Evolutionary conservation across 2,888 invertebrate species (phyloP), one percentile per base, ranked within the genome.

Genomic region (Drosophila trichaetosa): DNA sequence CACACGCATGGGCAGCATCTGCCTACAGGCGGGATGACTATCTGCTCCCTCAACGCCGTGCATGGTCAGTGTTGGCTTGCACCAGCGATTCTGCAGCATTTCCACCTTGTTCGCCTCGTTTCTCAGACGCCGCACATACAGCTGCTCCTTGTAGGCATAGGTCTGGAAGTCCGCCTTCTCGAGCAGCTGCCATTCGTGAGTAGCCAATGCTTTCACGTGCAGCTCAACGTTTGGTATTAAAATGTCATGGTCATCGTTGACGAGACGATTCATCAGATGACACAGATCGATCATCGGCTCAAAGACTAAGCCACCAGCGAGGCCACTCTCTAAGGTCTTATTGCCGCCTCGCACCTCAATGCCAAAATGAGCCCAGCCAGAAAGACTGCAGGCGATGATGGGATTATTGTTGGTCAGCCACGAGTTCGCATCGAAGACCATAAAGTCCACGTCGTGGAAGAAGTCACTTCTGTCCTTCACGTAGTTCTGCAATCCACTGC

Each of bases 221-320:
- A 6, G 16, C 1, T 71, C 70, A 0, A 75, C 46, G 6, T 34
- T 29, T 0, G 75, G 66, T 48, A 85, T 51, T 0, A 3, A 7
- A 0, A 82, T 31, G 2, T 73, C 69, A 0, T 78, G 74, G 0
- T 21, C 6, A 4, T 61, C 29, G 38, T 69, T 58, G 0, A 83
- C 51, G 18, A 85, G 53, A 0, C 51, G n/a, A 40, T 69, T 74
- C 80, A 83, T 77, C n/a, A 85, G 16, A 7, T 78, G 72, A 13
- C 82, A 83, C 5, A 85, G 24, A 48, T 85, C 85, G 0, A 53
- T 52, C 80, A 83, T 70, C 13, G 85, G 80, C n/a, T 85, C 83
- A 16, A 16, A 85, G 24, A 83, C 73, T 4, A 83, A 38, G 2
- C 83, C 83, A 0, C 83, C 66, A 13, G 78, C 70, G 0, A 71